Percentiles rank a stretch among this genome's conserved stretches.
Conservation (phyloP, 2,113 vertebrate genomes). For the Semicossyphus pulcher region DNA sequence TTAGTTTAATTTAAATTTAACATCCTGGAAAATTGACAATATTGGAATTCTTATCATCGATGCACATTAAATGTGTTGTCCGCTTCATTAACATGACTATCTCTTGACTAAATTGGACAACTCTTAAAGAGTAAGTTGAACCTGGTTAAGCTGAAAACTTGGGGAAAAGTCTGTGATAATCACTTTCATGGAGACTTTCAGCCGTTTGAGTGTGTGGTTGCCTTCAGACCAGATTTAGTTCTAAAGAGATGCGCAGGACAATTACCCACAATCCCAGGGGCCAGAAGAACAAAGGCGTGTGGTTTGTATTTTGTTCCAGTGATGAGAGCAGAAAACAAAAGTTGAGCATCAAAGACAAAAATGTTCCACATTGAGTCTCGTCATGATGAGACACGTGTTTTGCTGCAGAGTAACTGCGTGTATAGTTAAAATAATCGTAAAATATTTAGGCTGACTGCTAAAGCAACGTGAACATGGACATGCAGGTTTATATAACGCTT, state of each 20-base stretch:
- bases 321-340: slow-evolving; percentile 14
- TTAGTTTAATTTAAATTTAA: too few relatives aligned
- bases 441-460: slow-evolving; percentile 29
- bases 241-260: background rate
- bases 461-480: background rate
- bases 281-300: slow-evolving; percentile 36
- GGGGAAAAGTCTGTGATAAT: slow-evolving; percentile 9
- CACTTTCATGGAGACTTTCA: slow-evolving; percentile 4
- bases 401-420: slow-evolving; percentile 8
- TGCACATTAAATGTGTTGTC: too few relatives aligned
- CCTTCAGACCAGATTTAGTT: slow-evolving; percentile 33
- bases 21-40: too few relatives aligned
- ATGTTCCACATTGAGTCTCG: slow-evolving; percentile 30
- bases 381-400: background rate
- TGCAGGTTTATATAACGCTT: slow-evolving; percentile 1
- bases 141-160: background rate
- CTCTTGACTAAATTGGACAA: background rate
- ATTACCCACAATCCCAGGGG: slow-evolving; percentile 17
- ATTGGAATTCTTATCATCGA: too few relatives aligned
- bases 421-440: slow-evolving; percentile 27
- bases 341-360: slow-evolving; percentile 1
- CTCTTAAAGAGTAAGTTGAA: background rate
- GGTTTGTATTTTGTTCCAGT: slow-evolving; percentile 24
- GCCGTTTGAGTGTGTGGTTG: slow-evolving; percentile 4
- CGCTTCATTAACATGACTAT: too few relatives aligned